Base-by-base conservation (phyloP, 2,113 vertebrate genomes). In the Megaceryle maxima region DNA sequence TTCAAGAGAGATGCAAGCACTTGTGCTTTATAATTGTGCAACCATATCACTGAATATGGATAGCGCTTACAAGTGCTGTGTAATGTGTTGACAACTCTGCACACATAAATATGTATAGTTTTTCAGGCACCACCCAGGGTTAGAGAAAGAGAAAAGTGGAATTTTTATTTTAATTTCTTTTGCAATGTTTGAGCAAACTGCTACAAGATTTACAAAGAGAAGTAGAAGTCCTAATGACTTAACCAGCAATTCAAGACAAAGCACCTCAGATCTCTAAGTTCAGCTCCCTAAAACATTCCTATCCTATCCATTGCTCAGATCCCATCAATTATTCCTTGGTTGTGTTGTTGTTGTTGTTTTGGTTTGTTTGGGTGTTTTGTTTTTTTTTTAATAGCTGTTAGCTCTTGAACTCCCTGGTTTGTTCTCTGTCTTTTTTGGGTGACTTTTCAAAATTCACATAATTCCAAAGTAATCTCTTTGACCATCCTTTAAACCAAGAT, bases 401-500 rank as follows among this genome's bases (percentile, higher is more conserved):
- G 82, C 53, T 90, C 90, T 93, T 95, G 63, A 96, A 74, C 46
- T 85, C 50, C 79, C 43, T 92, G 26, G 67, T 95, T 96, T 96
- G 66, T 94, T 97, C 93, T 81, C 25, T 76, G 14, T 60, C 59
- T 93, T 72, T 95, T 96, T 78, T 13, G 44, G 41, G 55, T 94
- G 84, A 94, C 87, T 97, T 97, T 92, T 97, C 82, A 96, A 95
- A 97, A 96, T 96, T 97, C 94, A 97, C 55, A 94, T 87, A 68
- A 94, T 94, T 97, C 80, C 80, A 85, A 94, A 95, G 91, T 31
- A 93, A 92, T 92, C 93, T 77, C 44, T 97, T 92, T 80, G 94
- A 80, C 63, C 0, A 0, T 86, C 87, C 76, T 98, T 97, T 92
- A 92, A 95, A 66, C 35, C 20, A 67, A 82, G 83, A 73, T 46